Evolutionary conservation across 2,888 invertebrate species (phyloP).

Genomic region (Saturnia japonica): DNA sequence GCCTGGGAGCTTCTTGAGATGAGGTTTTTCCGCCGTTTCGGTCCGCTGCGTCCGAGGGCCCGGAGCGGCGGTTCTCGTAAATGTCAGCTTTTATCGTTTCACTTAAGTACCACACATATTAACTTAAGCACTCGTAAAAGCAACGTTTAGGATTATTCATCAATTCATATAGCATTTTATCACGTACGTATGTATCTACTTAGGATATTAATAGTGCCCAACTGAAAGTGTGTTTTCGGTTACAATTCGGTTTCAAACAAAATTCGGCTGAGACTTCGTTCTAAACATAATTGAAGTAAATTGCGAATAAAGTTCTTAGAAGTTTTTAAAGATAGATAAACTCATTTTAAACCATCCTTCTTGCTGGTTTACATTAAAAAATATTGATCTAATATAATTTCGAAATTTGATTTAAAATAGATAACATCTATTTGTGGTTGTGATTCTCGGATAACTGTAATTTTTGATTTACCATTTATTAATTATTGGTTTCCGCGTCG

Average conservation of each 20-base stretch:
- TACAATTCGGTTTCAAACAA: neutral
- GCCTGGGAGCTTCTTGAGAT: conserved; percentile 17
- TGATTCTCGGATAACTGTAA: too few relatives aligned
- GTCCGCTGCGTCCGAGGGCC: conserved; percentile 22
- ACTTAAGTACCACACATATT: conserved; percentile 9
- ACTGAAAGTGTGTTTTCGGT: neutral
- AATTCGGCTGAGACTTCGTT: neutral
- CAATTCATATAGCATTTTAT: conserved; percentile 17
- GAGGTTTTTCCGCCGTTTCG: conserved; percentile 19
- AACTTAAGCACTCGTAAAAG: conserved; percentile 13
- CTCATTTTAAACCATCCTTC: too few relatives aligned
- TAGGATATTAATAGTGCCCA: neutral
- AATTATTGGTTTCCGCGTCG: too few relatives aligned
- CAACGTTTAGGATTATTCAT: conserved; percentile 14
- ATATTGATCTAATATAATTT: too few relatives aligned
- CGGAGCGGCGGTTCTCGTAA: conserved; percentile 13
- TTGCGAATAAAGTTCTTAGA: too few relatives aligned
- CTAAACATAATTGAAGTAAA: neutral
- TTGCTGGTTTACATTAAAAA: too few relatives aligned
- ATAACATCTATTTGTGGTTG: too few relatives aligned
- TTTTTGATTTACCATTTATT: too few relatives aligned
- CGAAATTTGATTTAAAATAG: too few relatives aligned
- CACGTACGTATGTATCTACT: conserved; percentile 4
- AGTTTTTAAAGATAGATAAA: too few relatives aligned
- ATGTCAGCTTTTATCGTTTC: conserved; percentile 15